Base-by-base conservation (phyloP, 2,113 vertebrate species). In the Stigmatopora argus region DNA sequence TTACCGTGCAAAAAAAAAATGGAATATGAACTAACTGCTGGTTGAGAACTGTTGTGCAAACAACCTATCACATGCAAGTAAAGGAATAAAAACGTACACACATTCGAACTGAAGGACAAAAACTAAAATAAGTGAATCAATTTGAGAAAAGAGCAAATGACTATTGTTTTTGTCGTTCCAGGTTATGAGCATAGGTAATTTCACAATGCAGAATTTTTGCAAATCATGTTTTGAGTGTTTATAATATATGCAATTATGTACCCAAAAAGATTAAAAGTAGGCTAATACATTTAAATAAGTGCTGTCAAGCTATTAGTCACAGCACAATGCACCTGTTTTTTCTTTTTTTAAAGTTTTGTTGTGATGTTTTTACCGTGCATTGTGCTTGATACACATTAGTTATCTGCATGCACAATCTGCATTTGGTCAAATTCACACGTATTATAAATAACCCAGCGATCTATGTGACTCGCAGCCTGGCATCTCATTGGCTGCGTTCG, bases 401-500 rank as follows among this genome's bases (percentile, higher is more conserved):
- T 83, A 85, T 88, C 79, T 82, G 78, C 72, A 81, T 89, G 81
- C 79, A 83, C 83, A 87, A 87, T 89, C 77, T 86, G 82, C 78
- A 85, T 87, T 87, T 83, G 86, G 84, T 89, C 78, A 87, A 71
- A 86, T 88, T 88, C 85, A 89, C 83, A 83, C 74, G 65, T 69
- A 79, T 83, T 78, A 85, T 84, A 87, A 83, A 85, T 88, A 83
- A 85, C 75, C 71, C 78, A 58, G 81, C 60, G 73, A 78, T 73
- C 72, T 49, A 56, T 64, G 73, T 73, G 64, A 75, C 81, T 74
- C n/a, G 34, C 71, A 70, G 82, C 63, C 62, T 60, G 59, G 0
- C 71, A 62, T 67, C 67, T 77, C 74, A 75, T 73, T 83, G 75
- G 81, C 75, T 69, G 71, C 38, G 3, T 64, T 74, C 5, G 18